Base-by-base conservation (phyloP, 2,113 vertebrate genomes). In the Xenus cinereus region DNA sequence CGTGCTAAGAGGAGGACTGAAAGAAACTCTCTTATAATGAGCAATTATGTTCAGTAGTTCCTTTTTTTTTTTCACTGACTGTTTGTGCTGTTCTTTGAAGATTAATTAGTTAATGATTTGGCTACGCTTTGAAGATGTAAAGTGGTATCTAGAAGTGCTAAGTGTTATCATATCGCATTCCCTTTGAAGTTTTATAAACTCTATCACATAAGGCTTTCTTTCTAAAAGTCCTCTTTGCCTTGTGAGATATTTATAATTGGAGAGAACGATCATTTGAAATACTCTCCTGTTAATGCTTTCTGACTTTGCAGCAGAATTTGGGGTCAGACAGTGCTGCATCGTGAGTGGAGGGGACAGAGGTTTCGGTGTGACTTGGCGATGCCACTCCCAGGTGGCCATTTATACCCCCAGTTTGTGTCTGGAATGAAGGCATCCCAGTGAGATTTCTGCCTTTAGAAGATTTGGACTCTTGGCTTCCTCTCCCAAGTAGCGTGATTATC, bases 61-160 rank as follows among this genome's bases (percentile, higher is more conserved):
- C 77, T 43, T 43, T 78, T 88, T 93, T 88, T 67, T 62, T 78
- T 12, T 17, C 57, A 35, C 73, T 89, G 77, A 71, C 94, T 95
- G 87, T 94, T 95, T 88, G 83, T 94, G 87, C 94, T 86, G 67
- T 41, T 89, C 96, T 96, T 96, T 97, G 96, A 96, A 96, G 94
- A 96, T 97, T 95, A 96, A 97, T 97, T 97, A 97, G 96, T 97
- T 97, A 97, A 97, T 96, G 96, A 92, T 96, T 97, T 93, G 93
- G 41, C 66, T 83, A 22, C 33, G 81, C 95, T 97, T 96, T 97
- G 95, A 94, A 96, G 96, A 96, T 95, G 84, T 73, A 93, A 97
- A 96, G 95, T 90, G 95, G 68, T 89, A 96, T 96, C 96, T 92
- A 57, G 90, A 94, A 96, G 93, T 91, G 91, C 94, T 97, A 95